Evolutionary conservation across 2,113 vertebrate species (phyloP).

Genomic region (Saguinus imperator): DNA sequence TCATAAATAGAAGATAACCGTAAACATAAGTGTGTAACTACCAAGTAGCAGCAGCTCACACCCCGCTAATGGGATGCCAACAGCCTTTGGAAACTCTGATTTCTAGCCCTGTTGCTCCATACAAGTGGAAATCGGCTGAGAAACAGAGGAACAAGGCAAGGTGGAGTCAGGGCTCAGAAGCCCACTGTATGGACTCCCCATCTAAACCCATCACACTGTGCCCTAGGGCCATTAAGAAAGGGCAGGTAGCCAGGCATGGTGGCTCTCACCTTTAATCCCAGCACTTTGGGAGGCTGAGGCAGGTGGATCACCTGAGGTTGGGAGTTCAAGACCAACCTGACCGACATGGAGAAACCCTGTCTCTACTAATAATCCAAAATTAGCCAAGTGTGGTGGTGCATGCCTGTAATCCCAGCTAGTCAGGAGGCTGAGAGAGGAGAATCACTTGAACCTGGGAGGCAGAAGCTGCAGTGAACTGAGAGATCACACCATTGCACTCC

Average conservation of each 20-base stretch:
- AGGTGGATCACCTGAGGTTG: no score
- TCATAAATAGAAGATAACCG: background rate
- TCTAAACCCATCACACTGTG: background rate
- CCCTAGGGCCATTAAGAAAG: background rate
- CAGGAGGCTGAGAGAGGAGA: no score
- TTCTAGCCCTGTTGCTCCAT: background rate
- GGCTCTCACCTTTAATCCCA: background rate
- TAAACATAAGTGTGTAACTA: fast-evolving
- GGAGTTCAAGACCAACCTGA: no score
- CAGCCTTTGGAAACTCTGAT: background rate
- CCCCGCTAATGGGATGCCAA: fast-evolving
- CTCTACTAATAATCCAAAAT: no score
- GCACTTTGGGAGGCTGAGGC: background rate
- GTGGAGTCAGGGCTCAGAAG: background rate
- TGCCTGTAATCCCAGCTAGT: no score
- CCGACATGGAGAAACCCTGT: no score
- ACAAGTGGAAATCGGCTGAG: background rate
- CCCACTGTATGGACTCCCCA: no score
- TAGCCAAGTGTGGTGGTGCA: no score
- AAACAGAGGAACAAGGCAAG: background rate
- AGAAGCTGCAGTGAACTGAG: no score
- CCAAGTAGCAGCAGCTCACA: fast-evolving
- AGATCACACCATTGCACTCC: no score
- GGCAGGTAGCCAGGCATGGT: background rate
- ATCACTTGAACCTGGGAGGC: no score